Evolutionary conservation across 1,140 invertebrate species (phyloP).

Genomic region (Kradibia gibbosae): DNA sequence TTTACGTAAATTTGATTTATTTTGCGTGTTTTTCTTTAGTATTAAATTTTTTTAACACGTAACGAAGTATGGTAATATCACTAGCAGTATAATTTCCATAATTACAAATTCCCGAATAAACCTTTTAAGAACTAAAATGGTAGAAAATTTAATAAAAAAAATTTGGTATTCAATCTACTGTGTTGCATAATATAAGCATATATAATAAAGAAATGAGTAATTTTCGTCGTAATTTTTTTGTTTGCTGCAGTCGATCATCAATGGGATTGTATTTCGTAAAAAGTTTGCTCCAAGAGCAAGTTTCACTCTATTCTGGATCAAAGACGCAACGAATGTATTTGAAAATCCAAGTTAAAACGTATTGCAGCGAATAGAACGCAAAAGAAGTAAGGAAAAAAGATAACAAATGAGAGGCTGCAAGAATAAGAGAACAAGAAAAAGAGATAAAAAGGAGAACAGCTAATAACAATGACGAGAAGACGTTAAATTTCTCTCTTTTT

Average conservation of each 20-base stretch:
- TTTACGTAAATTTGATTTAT: too few species aligned
- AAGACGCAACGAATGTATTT: not conserved
- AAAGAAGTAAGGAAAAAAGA: not conserved
- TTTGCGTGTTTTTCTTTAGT: too few species aligned
- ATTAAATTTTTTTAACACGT: too few species aligned
- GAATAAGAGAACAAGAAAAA: not conserved
- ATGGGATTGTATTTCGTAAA: conserved; percentile 34
- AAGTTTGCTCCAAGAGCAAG: conserved; percentile 30
- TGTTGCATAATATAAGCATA: conserved; percentile 19
- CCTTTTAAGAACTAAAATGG: not conserved
- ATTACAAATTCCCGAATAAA: not conserved
- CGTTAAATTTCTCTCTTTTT: conserved; percentile 15
- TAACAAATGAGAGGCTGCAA: not conserved
- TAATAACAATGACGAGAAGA: conserved; percentile 20
- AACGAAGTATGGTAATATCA: too few species aligned
- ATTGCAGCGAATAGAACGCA: not conserved
- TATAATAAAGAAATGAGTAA: conserved; percentile 8
- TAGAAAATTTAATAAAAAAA: conserved; percentile 29
- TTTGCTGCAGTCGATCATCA: conserved; percentile 22
- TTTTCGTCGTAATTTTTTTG: conserved; percentile 37
- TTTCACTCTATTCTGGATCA: not conserved
- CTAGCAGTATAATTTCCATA: not conserved
- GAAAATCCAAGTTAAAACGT: conserved; percentile 18
- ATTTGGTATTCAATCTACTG: conserved; percentile 8
- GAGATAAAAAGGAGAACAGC: not conserved